Evolutionary conservation across 2,113 vertebrate genomes (phyloP).

Genomic region (Herpetotheres cachinnans): DNA sequence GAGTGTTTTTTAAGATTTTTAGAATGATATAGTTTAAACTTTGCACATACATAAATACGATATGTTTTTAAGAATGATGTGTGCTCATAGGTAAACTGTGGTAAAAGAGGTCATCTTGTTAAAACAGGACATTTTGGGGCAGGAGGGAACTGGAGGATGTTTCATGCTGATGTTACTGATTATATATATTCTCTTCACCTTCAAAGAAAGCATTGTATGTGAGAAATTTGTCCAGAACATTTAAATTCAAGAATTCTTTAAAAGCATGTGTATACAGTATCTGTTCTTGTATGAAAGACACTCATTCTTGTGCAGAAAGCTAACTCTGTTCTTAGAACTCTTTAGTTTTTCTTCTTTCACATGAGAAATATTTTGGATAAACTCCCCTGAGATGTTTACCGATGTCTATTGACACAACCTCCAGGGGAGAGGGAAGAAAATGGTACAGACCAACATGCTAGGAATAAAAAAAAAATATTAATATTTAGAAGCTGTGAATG

Average conservation of each 20-base stretch:
- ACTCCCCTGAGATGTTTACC: not conserved
- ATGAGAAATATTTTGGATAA: not conserved
- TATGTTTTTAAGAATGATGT: not conserved
- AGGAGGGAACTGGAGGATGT: not conserved
- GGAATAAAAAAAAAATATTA: not conserved
- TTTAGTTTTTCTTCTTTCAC: not conserved
- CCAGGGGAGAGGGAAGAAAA: not conserved
- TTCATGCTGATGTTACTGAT: not conserved
- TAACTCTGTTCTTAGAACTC: not conserved
- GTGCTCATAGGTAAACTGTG: not conserved
- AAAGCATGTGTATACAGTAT: rapidly evolving
- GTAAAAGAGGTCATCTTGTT: not conserved
- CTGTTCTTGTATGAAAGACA: not conserved
- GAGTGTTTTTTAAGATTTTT: not conserved
- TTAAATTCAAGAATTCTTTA: not conserved
- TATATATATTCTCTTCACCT: not conserved
- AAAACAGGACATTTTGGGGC: not conserved
- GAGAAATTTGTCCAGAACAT: not conserved
- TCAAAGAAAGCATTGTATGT: not conserved
- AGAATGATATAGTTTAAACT: rapidly evolving
- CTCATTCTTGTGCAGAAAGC: not conserved
- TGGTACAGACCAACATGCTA: not conserved
- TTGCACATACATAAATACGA: rapidly evolving
- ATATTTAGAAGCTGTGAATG: not conserved
- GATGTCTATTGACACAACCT: not conserved